A percentile compares a stretch with the other conserved stretches of the same genome.
phyloP scores from a whole-genome alignment of 2,797 vertebrate genomes.

The Hemitrygon akajei region DNA sequence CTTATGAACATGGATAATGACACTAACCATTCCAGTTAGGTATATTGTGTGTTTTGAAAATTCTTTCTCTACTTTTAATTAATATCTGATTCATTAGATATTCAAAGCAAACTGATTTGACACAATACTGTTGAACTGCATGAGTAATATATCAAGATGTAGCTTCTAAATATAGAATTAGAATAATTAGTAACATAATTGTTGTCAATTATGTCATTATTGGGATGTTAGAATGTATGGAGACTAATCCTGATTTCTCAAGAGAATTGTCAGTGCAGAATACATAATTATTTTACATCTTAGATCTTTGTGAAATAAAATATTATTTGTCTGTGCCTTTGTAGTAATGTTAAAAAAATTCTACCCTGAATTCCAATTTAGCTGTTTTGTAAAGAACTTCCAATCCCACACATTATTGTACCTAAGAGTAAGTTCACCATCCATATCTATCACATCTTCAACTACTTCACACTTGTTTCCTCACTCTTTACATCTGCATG shows the following conservation, averaged over 20 bases:
- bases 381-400: not conserved
- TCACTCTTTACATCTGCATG: not conserved
- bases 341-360: not conserved
- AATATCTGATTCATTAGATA: not conserved
- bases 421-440: not conserved
- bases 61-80: not conserved
- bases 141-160: not conserved
- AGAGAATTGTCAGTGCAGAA: not conserved
- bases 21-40: not conserved
- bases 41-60: not conserved
- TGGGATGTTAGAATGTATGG: not conserved
- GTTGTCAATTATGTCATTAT: not conserved
- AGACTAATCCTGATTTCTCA: not conserved
- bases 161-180: not conserved
- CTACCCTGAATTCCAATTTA: not conserved
- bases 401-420: not conserved
- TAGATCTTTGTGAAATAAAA: not conserved
- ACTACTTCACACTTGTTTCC: not conserved
- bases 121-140: not conserved
- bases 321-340: not conserved
- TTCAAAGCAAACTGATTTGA: conserved; percentile 15
- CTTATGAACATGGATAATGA: not conserved
- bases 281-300: not conserved
- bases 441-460: not conserved
- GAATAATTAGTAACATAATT: not conserved